Percentiles rank a stretch among this genome's conserved stretches.
These are phyloP conservation scores for Cheilosia impressa DNA, from an alignment of 2,888 invertebrate genomes.

Conservation along the genomic window DNA sequence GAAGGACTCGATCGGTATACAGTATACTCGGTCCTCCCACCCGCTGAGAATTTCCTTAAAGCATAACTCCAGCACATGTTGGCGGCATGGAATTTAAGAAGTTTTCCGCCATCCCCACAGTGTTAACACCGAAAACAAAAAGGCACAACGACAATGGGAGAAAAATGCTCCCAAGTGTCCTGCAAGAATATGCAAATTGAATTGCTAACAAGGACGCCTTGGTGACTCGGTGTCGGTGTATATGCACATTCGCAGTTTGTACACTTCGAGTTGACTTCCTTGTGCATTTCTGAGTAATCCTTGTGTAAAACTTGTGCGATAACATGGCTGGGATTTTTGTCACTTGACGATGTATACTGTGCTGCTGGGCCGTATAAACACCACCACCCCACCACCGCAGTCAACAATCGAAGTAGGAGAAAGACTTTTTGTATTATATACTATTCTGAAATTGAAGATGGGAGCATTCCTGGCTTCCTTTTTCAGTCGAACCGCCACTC, in stretches of 20 bases:
- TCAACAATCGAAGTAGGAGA: background rate
- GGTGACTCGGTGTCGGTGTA: background rate
- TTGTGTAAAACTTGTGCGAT: constrained; percentile 64
- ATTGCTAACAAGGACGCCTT: constrained; percentile 34
- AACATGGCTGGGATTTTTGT: constrained; percentile 51
- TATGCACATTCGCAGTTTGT: constrained; percentile 30
- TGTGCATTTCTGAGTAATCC: constrained; percentile 64
- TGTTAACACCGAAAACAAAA: background rate
- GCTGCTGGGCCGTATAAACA: background rate
- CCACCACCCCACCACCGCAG: constrained; percentile 2
- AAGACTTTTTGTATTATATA: constrained; percentile 17
- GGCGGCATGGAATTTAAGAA: constrained; percentile 56
- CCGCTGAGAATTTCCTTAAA: constrained; percentile 13
- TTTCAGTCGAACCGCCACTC: constrained; percentile 18
- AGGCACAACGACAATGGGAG: background rate
- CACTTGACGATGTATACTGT: constrained; percentile 32
- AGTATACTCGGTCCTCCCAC: background rate
- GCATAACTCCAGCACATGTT: constrained; percentile 41
- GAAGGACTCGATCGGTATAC: constrained; percentile 23
- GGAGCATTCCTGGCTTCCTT: background rate
- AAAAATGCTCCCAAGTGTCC: constrained; percentile 57
- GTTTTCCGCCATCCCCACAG: background rate
- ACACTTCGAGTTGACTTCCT: constrained; percentile 21
- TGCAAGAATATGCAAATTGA: constrained; percentile 65
- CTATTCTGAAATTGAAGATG: background rate